Conservation (phyloP, 2,113 vertebrate species). For the Lophius piscatorius region DNA sequence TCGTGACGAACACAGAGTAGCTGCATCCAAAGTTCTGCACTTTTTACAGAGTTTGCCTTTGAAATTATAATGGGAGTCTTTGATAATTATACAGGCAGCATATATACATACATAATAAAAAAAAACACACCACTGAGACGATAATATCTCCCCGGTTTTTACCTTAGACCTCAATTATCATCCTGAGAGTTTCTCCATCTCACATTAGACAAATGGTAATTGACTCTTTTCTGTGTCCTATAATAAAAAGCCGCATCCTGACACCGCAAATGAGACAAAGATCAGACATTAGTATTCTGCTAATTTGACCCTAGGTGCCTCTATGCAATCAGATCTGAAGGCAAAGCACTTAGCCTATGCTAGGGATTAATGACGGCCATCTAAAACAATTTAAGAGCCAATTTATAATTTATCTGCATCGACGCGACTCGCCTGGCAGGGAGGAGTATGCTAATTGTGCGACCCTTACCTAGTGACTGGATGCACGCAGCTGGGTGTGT, state of each 20-base stretch:
- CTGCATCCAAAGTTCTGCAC: not conserved
- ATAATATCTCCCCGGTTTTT: slow-evolving; percentile 47
- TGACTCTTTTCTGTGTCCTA: slow-evolving; percentile 68
- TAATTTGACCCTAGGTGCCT: slow-evolving; percentile 93
- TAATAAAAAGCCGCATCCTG: slow-evolving; percentile 76
- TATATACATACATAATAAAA: slow-evolving; percentile 3
- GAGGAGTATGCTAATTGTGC: slow-evolving; percentile 95
- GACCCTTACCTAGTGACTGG: slow-evolving; percentile 98
- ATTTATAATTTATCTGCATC: slow-evolving; percentile 99
- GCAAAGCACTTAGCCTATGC: slow-evolving; percentile 95
- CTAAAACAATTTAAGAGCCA: slow-evolving; percentile 99
- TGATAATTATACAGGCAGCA: slow-evolving; percentile 11
- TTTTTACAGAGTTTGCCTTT: slow-evolving; percentile 5
- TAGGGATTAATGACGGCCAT: slow-evolving; percentile 99
- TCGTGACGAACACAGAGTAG: slow-evolving; percentile 8
- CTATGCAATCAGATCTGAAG: slow-evolving; percentile 92
- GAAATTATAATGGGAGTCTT: slow-evolving; percentile 21
- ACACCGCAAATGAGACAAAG: slow-evolving; percentile 78
- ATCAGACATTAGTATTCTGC: slow-evolving; percentile 88
- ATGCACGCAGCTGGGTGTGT: slow-evolving; percentile 90
- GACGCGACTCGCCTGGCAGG: slow-evolving; percentile 93
- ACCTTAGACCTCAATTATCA: slow-evolving; percentile 79
- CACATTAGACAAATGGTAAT: slow-evolving; percentile 75
- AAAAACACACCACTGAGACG: slow-evolving; percentile 38
- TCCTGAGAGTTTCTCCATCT: slow-evolving; percentile 67